These are phyloP conservation scores for Ovis canadensis DNA, from an alignment of 2,113 vertebrate species.

Conservation along the genomic window DNA sequence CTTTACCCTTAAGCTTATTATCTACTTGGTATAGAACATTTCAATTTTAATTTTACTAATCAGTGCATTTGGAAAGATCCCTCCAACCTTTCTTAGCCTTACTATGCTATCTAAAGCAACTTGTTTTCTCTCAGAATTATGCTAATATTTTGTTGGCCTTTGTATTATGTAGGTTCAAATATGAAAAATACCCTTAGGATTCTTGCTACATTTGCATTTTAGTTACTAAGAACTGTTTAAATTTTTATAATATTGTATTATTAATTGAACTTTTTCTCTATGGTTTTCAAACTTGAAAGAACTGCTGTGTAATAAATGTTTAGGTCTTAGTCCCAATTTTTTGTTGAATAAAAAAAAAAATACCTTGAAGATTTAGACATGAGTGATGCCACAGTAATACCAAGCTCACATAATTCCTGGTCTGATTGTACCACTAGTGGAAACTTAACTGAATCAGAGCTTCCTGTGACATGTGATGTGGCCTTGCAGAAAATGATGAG, in stretches of 20 bases:
- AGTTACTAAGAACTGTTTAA: background rate
- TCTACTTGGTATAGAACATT: background rate
- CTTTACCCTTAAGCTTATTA: conserved; percentile 37
- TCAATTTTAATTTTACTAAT: conserved; percentile 37
- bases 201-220: background rate
- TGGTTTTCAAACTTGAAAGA: background rate
- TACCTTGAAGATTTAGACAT: background rate
- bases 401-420: background rate
- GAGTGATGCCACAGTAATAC: background rate
- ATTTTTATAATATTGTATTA: background rate
- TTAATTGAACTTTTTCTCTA: background rate
- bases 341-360: background rate
- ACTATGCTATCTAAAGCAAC: background rate
- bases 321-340: background rate
- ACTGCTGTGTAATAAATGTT: background rate
- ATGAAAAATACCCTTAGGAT: background rate
- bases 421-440: background rate
- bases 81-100: background rate
- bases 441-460: background rate
- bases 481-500: background rate
- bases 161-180: background rate
- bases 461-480: background rate
- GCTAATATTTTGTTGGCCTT: conserved; percentile 30
- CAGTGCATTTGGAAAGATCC: background rate
- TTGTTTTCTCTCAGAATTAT: background rate